Conservation (phyloP, 2,113 vertebrate genomes). For the Istiophorus platypterus region DNA sequence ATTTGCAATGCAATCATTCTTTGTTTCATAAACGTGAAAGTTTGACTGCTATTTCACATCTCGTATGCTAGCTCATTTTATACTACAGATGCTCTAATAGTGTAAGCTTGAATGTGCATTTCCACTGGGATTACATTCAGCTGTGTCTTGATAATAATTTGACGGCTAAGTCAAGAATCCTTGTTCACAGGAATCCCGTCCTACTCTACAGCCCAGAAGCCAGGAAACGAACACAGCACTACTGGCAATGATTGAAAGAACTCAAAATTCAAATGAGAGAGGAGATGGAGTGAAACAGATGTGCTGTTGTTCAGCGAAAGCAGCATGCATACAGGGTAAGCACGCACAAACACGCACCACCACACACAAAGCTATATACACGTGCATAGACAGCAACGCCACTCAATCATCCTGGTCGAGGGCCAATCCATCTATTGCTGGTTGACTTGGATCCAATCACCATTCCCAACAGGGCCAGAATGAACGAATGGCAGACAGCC, state of each 20-base stretch:
- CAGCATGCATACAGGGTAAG: constrained; percentile 33
- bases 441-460: constrained; percentile 82
- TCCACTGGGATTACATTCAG: constrained; percentile 46
- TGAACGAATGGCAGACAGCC: constrained; percentile 74
- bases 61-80: constrained; percentile 15
- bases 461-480: constrained; percentile 76
- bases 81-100: constrained; percentile 25
- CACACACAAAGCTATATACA: constrained; percentile 56
- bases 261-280: constrained; percentile 73
- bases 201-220: constrained; percentile 21
- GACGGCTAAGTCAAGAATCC: constrained; percentile 63
- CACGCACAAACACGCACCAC: constrained; percentile 27
- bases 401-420: constrained; percentile 71
- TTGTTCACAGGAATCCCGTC: constrained; percentile 51
- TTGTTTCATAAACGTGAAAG: constrained; percentile 22
- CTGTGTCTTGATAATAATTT: constrained; percentile 57
- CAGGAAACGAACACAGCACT: constrained; percentile 39
- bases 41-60: constrained; percentile 22
- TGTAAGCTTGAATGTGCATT: constrained; percentile 42
- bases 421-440: constrained; percentile 78
- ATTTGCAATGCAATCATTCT: constrained; percentile 1
- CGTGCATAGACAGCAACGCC: constrained; percentile 56
- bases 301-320: constrained; percentile 59
- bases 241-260: constrained; percentile 67
- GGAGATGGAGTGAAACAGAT: constrained; percentile 76